Evolutionary conservation across 2,797 vertebrate genomes (phyloP).

Genomic region (Monodelphis domestica): DNA sequence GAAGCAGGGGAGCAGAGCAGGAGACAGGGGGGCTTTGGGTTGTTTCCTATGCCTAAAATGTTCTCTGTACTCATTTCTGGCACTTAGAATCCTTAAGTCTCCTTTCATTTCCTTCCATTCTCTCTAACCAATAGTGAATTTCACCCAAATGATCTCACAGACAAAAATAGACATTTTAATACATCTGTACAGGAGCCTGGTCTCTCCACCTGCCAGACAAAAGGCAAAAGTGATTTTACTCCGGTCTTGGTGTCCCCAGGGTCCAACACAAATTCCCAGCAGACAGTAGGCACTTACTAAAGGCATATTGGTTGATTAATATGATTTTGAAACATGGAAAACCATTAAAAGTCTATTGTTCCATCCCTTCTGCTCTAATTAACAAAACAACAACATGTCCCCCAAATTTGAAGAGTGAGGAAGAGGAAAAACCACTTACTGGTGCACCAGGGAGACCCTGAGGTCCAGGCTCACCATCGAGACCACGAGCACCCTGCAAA

Average conservation of each 20-base stretch:
- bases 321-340: background rate
- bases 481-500: constrained; percentile 91
- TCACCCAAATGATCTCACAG: background rate
- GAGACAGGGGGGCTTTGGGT: too few relatives aligned
- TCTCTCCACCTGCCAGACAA: background rate
- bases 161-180: background rate
- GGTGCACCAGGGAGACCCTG: constrained; percentile 92
- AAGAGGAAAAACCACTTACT: constrained; percentile 86
- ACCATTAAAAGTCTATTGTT: background rate
- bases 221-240: background rate
- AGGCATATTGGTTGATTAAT: background rate
- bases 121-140: background rate
- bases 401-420: background rate
- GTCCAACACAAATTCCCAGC: background rate
- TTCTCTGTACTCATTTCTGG: background rate
- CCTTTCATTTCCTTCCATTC: background rate
- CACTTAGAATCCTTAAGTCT: background rate
- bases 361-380: background rate
- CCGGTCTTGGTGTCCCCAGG: background rate
- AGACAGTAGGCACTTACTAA: background rate
- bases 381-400: background rate
- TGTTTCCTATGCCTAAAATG: background rate
- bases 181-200: background rate
- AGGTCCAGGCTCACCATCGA: constrained; percentile 94
- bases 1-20: too few relatives aligned